Conservation (phyloP, 1,140 invertebrate species). For the Drosophila pectinifera region DNA sequence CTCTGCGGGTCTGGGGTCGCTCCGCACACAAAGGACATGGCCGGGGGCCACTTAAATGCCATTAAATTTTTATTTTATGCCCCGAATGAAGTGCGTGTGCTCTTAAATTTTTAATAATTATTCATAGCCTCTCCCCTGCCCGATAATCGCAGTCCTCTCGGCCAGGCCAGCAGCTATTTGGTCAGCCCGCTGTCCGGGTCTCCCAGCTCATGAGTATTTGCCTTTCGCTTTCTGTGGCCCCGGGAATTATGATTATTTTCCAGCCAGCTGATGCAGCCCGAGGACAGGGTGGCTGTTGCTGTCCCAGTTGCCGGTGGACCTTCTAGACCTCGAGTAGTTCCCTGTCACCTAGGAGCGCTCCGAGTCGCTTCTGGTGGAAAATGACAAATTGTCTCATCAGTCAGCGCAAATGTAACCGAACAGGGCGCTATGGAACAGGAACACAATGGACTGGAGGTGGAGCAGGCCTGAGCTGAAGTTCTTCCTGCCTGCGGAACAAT, state of each 20-base stretch:
- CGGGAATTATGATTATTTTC: slow-evolving; percentile 60
- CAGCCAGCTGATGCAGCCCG: slow-evolving; percentile 53
- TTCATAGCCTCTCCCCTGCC: slow-evolving; percentile 57
- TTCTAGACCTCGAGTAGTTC: slow-evolving; percentile 50
- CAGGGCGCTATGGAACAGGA: slow-evolving; percentile 16
- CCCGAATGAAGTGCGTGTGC: slow-evolving; percentile 58
- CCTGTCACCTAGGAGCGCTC: slow-evolving; percentile 21
- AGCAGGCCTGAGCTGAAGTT: slow-evolving; percentile 35
- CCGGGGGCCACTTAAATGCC: slow-evolving; percentile 79
- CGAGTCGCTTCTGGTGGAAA: slow-evolving; percentile 72
- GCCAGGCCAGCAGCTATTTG: slow-evolving; percentile 65
- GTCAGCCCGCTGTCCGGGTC: slow-evolving; percentile 27
- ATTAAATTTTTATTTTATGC: slow-evolving; percentile 77
- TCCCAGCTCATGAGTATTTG: slow-evolving; percentile 51
- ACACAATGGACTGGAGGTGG: slow-evolving; percentile 36
- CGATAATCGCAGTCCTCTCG: slow-evolving; percentile 54
- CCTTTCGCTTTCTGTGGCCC: slow-evolving; percentile 42
- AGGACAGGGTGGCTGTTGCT: not conserved
- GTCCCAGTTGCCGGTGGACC: slow-evolving; percentile 23
- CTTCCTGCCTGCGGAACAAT: slow-evolving; percentile 50
- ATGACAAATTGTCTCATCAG: slow-evolving; percentile 82
- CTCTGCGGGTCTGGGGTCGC: slow-evolving; percentile 5
- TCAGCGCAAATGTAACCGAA: slow-evolving; percentile 55
- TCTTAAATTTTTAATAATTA: slow-evolving; percentile 78
- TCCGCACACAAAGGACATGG: slow-evolving; percentile 48